These are phyloP conservation scores for Cephus runcator DNA, from an alignment of 2,888 invertebrate species.

Conservation along the genomic window DNA sequence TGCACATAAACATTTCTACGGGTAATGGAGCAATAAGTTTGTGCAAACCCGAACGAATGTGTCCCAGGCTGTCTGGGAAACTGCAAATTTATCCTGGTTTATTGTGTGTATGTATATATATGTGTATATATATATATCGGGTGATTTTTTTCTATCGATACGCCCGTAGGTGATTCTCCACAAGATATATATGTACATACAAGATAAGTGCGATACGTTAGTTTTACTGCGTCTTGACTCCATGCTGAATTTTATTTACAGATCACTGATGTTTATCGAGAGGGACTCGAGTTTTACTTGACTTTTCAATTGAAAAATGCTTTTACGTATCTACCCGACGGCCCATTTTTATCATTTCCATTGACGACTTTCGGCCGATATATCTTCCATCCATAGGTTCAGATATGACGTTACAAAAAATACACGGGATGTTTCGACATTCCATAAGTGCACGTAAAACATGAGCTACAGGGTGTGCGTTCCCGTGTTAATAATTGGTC, in stretches of 20 bases:
- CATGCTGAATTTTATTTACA: neutral
- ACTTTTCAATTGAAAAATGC: neutral
- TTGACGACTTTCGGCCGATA: neutral
- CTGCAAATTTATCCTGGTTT: neutral
- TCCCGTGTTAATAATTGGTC: neutral
- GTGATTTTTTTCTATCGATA: neutral
- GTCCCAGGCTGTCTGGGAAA: neutral
- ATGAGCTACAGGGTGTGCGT: neutral
- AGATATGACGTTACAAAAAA: neutral
- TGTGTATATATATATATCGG: neutral
- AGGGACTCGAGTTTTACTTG: neutral
- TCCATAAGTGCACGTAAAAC: neutral
- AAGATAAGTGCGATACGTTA: neutral
- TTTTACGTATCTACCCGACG: slow-evolving; percentile 6
- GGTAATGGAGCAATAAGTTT: neutral
- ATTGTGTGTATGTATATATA: neutral
- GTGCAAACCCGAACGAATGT: neutral
- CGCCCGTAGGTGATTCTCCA: neutral
- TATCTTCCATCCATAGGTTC: neutral
- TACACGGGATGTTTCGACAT: neutral
- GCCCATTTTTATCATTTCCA: slow-evolving; percentile 12
- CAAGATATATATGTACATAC: neutral
- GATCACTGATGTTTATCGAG: neutral
- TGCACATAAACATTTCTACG: neutral
- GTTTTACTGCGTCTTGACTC: neutral